Percentiles rank a stretch among this genome's conserved stretches.
Conservation (phyloP, 2,113 vertebrate species). For the Ctenomys sociabilis region DNA sequence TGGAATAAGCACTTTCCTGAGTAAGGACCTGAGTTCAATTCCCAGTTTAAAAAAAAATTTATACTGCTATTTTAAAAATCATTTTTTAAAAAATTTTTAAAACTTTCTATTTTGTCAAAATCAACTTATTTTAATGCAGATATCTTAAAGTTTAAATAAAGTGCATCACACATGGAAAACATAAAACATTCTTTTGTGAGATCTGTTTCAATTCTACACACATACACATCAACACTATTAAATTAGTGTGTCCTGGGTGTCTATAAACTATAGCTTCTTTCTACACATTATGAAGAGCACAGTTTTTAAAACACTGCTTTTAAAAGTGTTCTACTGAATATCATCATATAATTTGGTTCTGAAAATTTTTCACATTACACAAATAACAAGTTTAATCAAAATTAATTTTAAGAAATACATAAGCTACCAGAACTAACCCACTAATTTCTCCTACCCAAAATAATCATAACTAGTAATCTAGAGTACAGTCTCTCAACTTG, state of each 20-base stretch:
- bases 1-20: too few species aligned
- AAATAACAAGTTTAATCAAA: background rate
- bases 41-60: too few species aligned
- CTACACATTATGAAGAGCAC: background rate
- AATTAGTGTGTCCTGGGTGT: background rate
- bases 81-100: background rate
- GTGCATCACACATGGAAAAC: background rate
- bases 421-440: background rate
- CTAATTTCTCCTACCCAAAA: background rate
- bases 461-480: constrained; percentile 3
- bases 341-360: background rate
- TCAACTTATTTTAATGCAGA: background rate
- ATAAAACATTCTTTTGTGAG: background rate
- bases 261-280: background rate
- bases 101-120: background rate
- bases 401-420: background rate
- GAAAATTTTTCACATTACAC: background rate
- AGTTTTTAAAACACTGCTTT: background rate
- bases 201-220: background rate
- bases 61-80: background rate
- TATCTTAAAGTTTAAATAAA: background rate
- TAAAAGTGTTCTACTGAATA: background rate
- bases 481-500: background rate
- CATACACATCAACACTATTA: background rate
- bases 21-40: too few species aligned